Evolutionary conservation across 2,113 vertebrate species (phyloP).

Genomic region (Oncorhynchus nerka): DNA sequence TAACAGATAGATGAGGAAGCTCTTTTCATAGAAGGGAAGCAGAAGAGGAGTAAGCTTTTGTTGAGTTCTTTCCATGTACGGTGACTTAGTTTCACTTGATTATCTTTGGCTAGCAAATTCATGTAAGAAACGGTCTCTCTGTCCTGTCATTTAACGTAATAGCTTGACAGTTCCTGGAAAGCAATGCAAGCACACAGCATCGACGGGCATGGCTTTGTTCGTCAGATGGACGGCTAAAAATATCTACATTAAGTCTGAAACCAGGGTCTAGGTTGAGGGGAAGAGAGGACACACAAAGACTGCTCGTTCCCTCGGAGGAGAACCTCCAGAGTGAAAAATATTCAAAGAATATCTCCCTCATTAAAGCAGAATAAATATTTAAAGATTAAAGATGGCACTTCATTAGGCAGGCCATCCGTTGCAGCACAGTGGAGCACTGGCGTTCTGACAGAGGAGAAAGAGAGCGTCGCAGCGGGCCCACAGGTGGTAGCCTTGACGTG

Average conservation of each 20-base stretch:
- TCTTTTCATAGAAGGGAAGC: background rate
- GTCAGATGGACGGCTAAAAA: too few species aligned
- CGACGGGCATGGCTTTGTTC: too few species aligned
- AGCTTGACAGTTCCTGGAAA: too few species aligned
- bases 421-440: background rate
- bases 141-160: too few species aligned
- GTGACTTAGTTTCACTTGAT: background rate
- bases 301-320: too few species aligned
- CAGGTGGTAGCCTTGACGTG: background rate
- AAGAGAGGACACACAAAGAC: background rate
- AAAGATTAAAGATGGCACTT: slow-evolving; percentile 31
- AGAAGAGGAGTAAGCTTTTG: background rate
- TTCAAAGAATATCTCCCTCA: slow-evolving; percentile 16
- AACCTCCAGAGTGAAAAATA: slow-evolving; percentile 4
- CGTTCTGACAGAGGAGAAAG: background rate
- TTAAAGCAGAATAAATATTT: slow-evolving; percentile 35
- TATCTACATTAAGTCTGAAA: background rate
- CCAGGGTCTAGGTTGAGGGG: background rate
- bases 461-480: too few species aligned
- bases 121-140: too few species aligned
- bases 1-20: background rate
- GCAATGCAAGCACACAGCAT: too few species aligned
- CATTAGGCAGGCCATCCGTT: slow-evolving; percentile 16
- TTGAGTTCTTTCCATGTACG: background rate
- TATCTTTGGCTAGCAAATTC: too few species aligned